Conservation (phyloP, 1,140 invertebrate genomes). For the Dysdera silvatica region DNA sequence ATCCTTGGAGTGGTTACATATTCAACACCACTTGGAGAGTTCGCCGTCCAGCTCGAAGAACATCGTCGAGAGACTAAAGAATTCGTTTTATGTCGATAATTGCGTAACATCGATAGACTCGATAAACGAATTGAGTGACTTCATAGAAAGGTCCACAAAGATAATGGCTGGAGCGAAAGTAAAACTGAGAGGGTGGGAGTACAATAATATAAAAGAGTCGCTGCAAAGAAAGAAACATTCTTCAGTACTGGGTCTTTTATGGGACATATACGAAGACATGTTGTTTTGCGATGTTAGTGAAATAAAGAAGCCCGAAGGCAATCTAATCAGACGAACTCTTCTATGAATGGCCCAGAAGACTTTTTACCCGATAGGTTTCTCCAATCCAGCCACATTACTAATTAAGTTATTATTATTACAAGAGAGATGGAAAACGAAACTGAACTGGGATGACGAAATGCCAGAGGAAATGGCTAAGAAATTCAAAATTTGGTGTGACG, state of each 20-base stretch:
- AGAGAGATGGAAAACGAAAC: background rate
- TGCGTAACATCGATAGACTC: background rate
- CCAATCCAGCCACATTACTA: background rate
- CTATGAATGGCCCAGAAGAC: background rate
- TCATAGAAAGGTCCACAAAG: slow-evolving; percentile 6
- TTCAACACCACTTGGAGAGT: too few species aligned
- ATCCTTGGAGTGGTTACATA: too few species aligned
- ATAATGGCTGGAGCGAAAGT: background rate
- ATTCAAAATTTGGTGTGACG: background rate
- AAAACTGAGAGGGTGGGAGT: slow-evolving; percentile 7
- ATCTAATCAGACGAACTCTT: background rate
- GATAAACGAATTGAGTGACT: background rate
- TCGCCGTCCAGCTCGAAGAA: too few species aligned
- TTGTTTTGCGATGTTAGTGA: too few species aligned
- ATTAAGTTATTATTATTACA: slow-evolving; percentile 3
- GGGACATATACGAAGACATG: too few species aligned
- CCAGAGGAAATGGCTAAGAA: background rate
- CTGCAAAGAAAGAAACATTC: too few species aligned
- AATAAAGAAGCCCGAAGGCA: too few species aligned
- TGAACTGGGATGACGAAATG: background rate
- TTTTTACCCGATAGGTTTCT: slow-evolving; percentile 6
- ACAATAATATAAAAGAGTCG: background rate
- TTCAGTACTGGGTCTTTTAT: too few species aligned
- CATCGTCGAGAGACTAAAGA: background rate
- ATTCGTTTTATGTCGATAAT: slow-evolving; percentile 3